A percentile compares a stretch with the other conserved stretches of the same genome.
Conservation (phyloP, 2,888 invertebrate genomes). For the Zelleria hepariella region DNA sequence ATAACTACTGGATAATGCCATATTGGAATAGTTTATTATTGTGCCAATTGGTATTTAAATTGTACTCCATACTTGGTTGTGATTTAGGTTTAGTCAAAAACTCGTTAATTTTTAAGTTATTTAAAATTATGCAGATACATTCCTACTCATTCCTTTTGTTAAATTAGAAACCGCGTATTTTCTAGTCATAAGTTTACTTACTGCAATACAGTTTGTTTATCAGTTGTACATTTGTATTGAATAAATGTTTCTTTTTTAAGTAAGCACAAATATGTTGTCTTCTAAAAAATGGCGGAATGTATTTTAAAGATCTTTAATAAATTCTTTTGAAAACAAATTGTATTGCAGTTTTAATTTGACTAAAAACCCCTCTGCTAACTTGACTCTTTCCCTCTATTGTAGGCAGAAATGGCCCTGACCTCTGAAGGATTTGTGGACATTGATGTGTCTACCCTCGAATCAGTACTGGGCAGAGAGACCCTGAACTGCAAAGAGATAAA, state of each 20-base stretch:
- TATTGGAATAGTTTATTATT: conserved; percentile 17
- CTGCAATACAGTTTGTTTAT: conserved; percentile 66
- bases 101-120: conserved; percentile 7
- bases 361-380: conserved; percentile 23
- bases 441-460: conserved; percentile 92
- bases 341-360: conserved; percentile 70
- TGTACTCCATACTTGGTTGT: conserved; percentile 47
- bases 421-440: conserved; percentile 98
- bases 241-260: background rate
- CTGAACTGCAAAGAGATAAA: conserved; percentile 95
- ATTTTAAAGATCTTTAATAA: conserved; percentile 42
- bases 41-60: conserved; percentile 2
- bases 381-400: conserved; percentile 25
- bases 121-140: background rate
- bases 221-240: conserved; percentile 7
- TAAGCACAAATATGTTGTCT: conserved; percentile 30
- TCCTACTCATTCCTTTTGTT: conserved; percentile 18
- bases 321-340: conserved; percentile 54
- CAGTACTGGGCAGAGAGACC: conserved; percentile 92
- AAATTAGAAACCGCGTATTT: background rate
- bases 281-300: conserved; percentile 13
- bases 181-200: conserved; percentile 45
- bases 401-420: conserved; percentile 96
- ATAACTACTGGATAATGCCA: conserved; percentile 28
- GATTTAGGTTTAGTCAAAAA: conserved; percentile 38